phyloP scores from a whole-genome alignment of 1,140 invertebrate species.

The Magallana ariakensis region DNA sequence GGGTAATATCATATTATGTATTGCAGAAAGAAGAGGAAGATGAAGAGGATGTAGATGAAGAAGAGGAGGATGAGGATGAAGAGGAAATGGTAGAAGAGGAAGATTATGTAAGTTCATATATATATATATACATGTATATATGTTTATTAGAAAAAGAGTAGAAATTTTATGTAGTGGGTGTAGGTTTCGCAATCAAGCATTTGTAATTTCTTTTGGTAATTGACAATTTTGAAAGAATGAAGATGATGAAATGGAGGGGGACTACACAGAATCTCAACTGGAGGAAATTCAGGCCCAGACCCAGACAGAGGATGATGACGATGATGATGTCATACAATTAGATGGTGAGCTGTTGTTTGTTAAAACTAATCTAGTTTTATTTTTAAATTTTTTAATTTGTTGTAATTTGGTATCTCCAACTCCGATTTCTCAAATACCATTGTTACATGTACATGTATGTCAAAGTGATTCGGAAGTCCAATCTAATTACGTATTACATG shows the following conservation, averaged over 20 bases:
- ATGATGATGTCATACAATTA: slow-evolving; percentile 77
- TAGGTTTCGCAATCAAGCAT: too few relatives aligned
- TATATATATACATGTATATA: too few relatives aligned
- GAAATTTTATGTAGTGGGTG: too few relatives aligned
- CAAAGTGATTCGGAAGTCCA: neutral
- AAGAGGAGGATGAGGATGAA: slow-evolving; percentile 80
- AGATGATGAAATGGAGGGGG: slow-evolving; percentile 58
- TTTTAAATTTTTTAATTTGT: too few relatives aligned
- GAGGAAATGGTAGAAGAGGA: slow-evolving; percentile 50
- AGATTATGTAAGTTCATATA: slow-evolving; percentile 67
- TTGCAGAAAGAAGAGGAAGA: slow-evolving; percentile 61
- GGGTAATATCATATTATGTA: neutral
- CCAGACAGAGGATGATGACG: slow-evolving; percentile 69
- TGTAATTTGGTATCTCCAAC: too few relatives aligned
- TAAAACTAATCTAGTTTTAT: too few relatives aligned
- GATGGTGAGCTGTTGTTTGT: neutral
- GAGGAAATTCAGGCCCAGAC: slow-evolving; percentile 64
- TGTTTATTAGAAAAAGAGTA: too few relatives aligned
- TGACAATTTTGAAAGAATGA: neutral
- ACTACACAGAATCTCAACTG: slow-evolving; percentile 38
- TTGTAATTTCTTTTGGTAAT: too few relatives aligned
- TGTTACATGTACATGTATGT: too few relatives aligned
- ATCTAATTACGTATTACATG: neutral
- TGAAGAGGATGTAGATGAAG: slow-evolving; percentile 77
- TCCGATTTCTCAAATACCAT: too few relatives aligned